Evolutionary conservation across 2,113 vertebrate genomes (phyloP).

Genomic region (Leiothrix lutea): DNA sequence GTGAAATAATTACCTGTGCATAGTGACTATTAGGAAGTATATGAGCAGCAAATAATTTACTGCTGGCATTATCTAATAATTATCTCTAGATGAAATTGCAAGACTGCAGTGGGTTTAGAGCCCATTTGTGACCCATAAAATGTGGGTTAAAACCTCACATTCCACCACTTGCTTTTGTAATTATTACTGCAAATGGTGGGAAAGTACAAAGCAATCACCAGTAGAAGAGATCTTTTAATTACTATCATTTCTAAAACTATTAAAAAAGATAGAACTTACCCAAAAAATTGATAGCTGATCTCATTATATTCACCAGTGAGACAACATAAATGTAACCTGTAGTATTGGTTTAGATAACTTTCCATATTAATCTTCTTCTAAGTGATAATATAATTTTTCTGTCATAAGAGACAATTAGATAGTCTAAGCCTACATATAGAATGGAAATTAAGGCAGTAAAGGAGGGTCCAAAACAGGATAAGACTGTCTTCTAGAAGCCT

Average conservation of each 20-base stretch:
- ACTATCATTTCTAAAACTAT: neutral
- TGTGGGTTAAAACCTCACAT: constrained; percentile 67
- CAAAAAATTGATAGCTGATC: neutral
- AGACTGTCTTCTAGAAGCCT: neutral
- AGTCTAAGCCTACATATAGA: neutral
- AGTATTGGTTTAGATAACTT: neutral
- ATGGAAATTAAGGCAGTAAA: neutral
- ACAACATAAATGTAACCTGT: neutral
- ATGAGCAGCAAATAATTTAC: constrained; percentile 71
- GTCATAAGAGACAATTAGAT: neutral
- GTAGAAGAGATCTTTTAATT: constrained; percentile 26
- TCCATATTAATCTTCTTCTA: neutral
- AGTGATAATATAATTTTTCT: neutral
- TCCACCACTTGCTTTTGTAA: constrained; percentile 61
- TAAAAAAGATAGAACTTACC: neutral
- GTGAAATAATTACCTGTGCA: constrained; percentile 36
- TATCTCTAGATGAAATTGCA: constrained; percentile 74
- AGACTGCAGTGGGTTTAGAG: constrained; percentile 73
- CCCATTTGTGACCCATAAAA: constrained; percentile 76
- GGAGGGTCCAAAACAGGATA: neutral
- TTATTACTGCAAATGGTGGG: constrained; percentile 58
- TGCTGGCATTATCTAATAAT: constrained; percentile 71
- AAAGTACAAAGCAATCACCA: constrained; percentile 49
- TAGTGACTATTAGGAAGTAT: constrained; percentile 54
- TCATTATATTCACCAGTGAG: neutral